Evolutionary conservation across 2,113 vertebrate species (phyloP).

Genomic region (Miniopterus natalensis): DNA sequence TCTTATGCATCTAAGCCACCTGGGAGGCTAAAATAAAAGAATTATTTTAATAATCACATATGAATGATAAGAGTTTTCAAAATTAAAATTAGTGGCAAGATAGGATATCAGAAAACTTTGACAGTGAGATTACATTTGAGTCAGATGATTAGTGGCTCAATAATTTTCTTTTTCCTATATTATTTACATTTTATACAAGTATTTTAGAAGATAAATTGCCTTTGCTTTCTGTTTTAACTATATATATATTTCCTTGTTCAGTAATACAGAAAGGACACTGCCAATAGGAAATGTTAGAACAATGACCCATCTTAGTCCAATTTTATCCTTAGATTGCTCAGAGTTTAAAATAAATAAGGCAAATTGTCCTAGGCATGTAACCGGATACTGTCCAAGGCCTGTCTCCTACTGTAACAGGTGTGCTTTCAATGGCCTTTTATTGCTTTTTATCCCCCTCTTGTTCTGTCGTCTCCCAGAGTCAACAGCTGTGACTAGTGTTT

Average conservation of each 20-base stretch:
- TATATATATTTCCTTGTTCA: not conserved
- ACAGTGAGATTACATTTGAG: not conserved
- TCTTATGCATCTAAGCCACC: not conserved
- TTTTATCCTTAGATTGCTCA: constrained; percentile 75
- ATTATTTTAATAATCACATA: constrained; percentile 59
- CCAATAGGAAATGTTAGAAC: constrained; percentile 66
- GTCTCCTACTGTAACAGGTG: constrained; percentile 77
- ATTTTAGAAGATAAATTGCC: constrained; percentile 35
- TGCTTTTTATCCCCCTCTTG: constrained; percentile 70
- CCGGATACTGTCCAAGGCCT: constrained; percentile 62
- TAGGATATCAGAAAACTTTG: not conserved
- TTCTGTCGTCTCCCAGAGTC: constrained; percentile 62
- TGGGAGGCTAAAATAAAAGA: constrained; percentile 23
- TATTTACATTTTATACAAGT: not conserved
- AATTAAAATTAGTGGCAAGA: not conserved
- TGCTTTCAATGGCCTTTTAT: constrained; percentile 74
- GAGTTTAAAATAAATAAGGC: constrained; percentile 79
- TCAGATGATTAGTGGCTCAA: not conserved
- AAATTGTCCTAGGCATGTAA: constrained; percentile 51
- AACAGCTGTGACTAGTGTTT: constrained; percentile 79
- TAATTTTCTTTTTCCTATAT: constrained; percentile 39
- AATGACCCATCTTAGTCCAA: constrained; percentile 58
- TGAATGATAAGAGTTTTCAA: not conserved
- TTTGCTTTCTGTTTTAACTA: constrained; percentile 43
- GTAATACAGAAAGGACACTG: constrained; percentile 57